Percentiles rank a stretch among this genome's conserved stretches.
phyloP scores from a whole-genome alignment of 2,888 invertebrate genomes.

The Noctua janthina region DNA sequence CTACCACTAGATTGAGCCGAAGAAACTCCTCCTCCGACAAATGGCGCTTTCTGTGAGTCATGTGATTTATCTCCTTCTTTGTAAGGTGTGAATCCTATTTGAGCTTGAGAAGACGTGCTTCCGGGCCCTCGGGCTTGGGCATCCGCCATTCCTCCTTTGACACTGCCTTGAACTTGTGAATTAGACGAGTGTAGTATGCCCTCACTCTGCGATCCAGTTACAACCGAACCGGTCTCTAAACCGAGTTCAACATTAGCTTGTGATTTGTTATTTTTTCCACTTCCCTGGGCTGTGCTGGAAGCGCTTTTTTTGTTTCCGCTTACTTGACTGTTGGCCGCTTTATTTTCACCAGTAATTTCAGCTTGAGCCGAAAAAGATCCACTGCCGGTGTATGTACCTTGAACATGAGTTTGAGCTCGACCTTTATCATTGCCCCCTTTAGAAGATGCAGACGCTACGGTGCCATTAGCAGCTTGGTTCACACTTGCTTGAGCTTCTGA shows the following conservation, averaged over 20 bases:
- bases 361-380: slow-evolving; percentile 96
- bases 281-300: slow-evolving; percentile 94
- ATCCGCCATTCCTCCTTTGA: slow-evolving; percentile 95
- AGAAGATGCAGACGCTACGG: slow-evolving; percentile 94
- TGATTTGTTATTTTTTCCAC: slow-evolving; percentile 93
- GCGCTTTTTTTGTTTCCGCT: slow-evolving; percentile 94
- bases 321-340: slow-evolving; percentile 93
- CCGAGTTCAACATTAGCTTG: slow-evolving; percentile 94
- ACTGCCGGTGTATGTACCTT: slow-evolving; percentile 94
- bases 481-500: slow-evolving; percentile 94
- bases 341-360: slow-evolving; percentile 93
- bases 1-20: slow-evolving; percentile 94
- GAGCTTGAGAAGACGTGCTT: slow-evolving; percentile 96
- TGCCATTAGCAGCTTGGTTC: slow-evolving; percentile 90
- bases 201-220: slow-evolving; percentile 94
- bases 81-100: slow-evolving; percentile 95
- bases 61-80: slow-evolving; percentile 91
- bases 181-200: slow-evolving; percentile 94
- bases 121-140: slow-evolving; percentile 96
- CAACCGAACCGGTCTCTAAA: slow-evolving; percentile 94
- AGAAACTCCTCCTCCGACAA: slow-evolving; percentile 94
- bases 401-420: slow-evolving; percentile 95
- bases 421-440: slow-evolving; percentile 94
- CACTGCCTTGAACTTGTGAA: slow-evolving; percentile 94
- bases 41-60: slow-evolving; percentile 89